A percentile compares a stretch with the other conserved stretches of the same genome.
These are phyloP conservation scores for Xyrauchen texanus DNA, from an alignment of 2,113 vertebrate species.

Conservation along the genomic window DNA sequence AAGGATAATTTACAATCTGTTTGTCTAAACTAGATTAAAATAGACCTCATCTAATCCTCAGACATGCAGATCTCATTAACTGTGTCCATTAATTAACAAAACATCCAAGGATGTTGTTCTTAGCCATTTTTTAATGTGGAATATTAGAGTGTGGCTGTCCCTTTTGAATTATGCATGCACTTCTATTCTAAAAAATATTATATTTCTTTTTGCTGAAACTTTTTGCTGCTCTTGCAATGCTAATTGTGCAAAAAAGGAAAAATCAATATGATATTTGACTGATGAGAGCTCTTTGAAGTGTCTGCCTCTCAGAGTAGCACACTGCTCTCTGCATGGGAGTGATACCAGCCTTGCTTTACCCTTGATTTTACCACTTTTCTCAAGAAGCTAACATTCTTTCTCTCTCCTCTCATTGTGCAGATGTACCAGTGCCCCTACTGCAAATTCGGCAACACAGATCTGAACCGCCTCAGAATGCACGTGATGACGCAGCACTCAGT, in stretches of 20 bases:
- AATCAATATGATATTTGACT: conserved; percentile 78
- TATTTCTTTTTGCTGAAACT: conserved; percentile 57
- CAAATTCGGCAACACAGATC: conserved; percentile 94
- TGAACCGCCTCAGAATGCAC: conserved; percentile 95
- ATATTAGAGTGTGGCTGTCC: conserved; percentile 46
- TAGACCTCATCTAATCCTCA: conserved; percentile 47
- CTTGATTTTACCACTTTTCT: conserved; percentile 42
- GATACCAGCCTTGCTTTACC: not conserved
- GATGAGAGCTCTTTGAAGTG: conserved; percentile 77
- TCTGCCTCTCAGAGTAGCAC: conserved; percentile 63
- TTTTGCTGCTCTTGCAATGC: conserved; percentile 66
- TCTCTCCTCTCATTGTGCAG: conserved; percentile 64
- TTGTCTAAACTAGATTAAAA: not conserved
- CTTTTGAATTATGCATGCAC: conserved; percentile 59
- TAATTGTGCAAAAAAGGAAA: conserved; percentile 78
- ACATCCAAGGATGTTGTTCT: conserved; percentile 57
- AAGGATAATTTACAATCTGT: not conserved
- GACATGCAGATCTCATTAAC: conserved; percentile 62
- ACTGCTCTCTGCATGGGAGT: conserved; percentile 67
- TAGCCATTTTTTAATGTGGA: conserved; percentile 50
- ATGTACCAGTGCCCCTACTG: conserved; percentile 98
- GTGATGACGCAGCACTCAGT: conserved; percentile 98
- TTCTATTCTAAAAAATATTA: conserved; percentile 60
- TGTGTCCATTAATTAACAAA: conserved; percentile 58
- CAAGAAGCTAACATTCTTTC: conserved; percentile 37